phyloP scores from a whole-genome alignment of 2,113 vertebrate genomes.

The Petroica traversi region DNA sequence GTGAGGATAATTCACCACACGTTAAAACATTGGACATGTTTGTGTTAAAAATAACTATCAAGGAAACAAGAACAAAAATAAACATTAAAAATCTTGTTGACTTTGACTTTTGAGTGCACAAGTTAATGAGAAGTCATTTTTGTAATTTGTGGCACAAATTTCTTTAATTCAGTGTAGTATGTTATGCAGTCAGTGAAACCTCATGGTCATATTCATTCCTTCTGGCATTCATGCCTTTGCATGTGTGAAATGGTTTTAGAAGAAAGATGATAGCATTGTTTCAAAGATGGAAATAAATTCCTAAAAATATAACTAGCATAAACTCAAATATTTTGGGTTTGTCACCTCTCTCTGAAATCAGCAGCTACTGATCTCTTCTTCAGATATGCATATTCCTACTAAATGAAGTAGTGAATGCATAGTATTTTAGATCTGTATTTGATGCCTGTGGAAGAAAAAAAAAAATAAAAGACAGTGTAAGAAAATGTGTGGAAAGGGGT shows the following conservation, averaged over 20 bases:
- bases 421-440: neutral
- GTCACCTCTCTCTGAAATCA: neutral
- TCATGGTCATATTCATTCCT: neutral
- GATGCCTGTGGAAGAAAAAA: neutral
- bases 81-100: neutral
- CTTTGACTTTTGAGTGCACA: neutral
- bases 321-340: neutral
- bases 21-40: neutral
- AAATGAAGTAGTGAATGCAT: neutral
- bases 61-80: neutral
- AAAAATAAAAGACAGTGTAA: neutral
- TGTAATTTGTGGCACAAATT: neutral
- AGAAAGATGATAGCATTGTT: neutral
- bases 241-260: neutral
- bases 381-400: neutral
- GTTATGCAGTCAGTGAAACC: neutral
- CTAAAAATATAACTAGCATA: neutral
- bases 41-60: neutral
- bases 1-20: neutral
- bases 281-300: neutral
- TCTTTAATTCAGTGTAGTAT: neutral
- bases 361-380: neutral
- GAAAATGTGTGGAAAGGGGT: neutral
- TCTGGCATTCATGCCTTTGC: neutral
- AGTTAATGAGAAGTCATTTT: neutral